Percentiles rank a stretch among this genome's conserved stretches.
These are phyloP conservation scores for Archilochus colubris DNA, from an alignment of 2,113 vertebrate species.

Conservation along the genomic window DNA sequence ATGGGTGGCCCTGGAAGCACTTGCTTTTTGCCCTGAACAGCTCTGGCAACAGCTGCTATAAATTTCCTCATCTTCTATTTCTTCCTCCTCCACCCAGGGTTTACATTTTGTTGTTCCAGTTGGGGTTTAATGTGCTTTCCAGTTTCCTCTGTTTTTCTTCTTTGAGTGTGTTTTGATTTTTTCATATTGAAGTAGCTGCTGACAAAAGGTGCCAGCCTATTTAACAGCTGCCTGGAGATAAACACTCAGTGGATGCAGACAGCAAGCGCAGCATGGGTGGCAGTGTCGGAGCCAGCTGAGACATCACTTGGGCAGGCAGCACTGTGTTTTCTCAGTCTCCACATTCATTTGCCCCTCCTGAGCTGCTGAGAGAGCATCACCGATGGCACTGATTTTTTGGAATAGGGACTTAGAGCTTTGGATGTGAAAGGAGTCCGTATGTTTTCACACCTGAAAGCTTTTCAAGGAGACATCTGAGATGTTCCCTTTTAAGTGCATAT, in stretches of 20 bases:
- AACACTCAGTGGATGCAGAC: not conserved
- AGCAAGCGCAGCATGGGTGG: not conserved
- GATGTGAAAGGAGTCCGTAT: not conserved
- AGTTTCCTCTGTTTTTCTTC: conserved; percentile 31
- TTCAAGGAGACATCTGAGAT: not conserved
- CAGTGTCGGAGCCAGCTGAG: not conserved
- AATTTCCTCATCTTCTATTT: conserved; percentile 5
- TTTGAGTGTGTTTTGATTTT: conserved; percentile 18
- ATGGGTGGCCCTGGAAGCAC: not conserved
- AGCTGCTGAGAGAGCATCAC: not conserved
- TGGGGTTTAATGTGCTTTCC: conserved; percentile 20
- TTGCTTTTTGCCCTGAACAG: not conserved
- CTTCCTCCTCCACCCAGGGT: not conserved
- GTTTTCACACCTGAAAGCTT: conserved; percentile 53
- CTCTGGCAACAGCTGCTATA: not conserved
- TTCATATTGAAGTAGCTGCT: not conserved
- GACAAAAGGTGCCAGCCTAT: conserved; percentile 15
- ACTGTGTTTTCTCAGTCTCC: not conserved
- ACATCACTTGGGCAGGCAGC: not conserved
- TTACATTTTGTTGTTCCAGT: conserved; percentile 15
- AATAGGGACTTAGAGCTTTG: not conserved
- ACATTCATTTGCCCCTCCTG: not conserved
- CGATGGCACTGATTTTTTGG: not conserved
- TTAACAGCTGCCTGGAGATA: conserved; percentile 31
- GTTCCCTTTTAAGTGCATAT: not conserved